Evolutionary conservation across 2,797 vertebrate species (phyloP), one percentile per base, ranked within the genome.

Genomic region (Acridotheres tristis): DNA sequence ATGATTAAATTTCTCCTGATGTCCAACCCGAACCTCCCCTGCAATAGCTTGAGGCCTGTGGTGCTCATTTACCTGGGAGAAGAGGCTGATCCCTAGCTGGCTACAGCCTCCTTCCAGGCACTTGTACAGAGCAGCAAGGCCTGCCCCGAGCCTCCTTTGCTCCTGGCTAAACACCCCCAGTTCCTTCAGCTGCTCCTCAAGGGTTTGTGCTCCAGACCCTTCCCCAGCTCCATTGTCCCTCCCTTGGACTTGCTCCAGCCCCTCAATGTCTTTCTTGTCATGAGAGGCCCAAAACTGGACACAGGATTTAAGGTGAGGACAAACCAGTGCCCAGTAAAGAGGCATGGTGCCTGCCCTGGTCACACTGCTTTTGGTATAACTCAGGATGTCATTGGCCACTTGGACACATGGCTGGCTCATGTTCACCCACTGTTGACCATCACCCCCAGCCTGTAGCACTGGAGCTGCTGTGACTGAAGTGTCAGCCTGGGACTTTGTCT

Each of bases 201-300:
- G 40, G 19, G 20, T 11, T 11, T 45, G 34, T 10, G 47, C 7
- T 66, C 29, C n/a, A 50, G n/a, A 19, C 20, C 14, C 38, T 66
- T 30, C 16, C 2, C 11, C n/a, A 45, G 29, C 27, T 43, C 22
- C 0, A 0, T 1, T 29, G 14, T 4, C 5, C 16, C 53, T 40
- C n/a, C 22, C 7, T 26, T 40, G 25, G 20, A 59, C 14, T 6
- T 1, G 1, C 11, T 53, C 16, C 11, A 27, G 61, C 16, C 5
- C 8, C 9, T 34, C 43, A 65, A 11, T 10, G 8, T 47, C 5
- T 29, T 53, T 34, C 25, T 25, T 22, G 21, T 34, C 6, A 4
- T 27, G 54, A 59, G 10, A 5, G 4, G 5, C 5, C 14, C 40
- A 54, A 38, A 74, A 40, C 5, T 30, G 15, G n/a, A 11, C 21